Evolutionary conservation across 2,113 vertebrate species (phyloP), one percentile per base, ranked within the genome.

Genomic region (Chelonoidis abingdonii): DNA sequence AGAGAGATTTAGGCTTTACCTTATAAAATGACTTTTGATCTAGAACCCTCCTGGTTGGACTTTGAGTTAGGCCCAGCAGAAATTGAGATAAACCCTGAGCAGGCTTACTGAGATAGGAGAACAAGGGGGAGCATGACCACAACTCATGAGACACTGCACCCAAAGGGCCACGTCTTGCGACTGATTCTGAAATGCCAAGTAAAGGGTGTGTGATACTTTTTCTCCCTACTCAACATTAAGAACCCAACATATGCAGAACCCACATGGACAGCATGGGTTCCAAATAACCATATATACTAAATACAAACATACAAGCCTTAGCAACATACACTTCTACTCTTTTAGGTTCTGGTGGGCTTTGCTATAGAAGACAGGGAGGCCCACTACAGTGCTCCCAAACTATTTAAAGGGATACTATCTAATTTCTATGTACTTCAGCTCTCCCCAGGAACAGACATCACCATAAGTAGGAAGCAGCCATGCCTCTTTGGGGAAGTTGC

Each of bases 81-180:
- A 22, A 41, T 41, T 41, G 10, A 76, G 24, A 44, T 25, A 44
- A 76, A 76, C 38, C 17, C 0, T 59, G n/a, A 10, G 5, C 10
- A 82, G 62, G 65, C 8, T 84, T 80, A 88, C n/a, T 13, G 56
- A 75, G 29, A 31, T 1, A 79, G 47, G 9, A 88, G 69, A 83
- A 54, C 47, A 1, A 1, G 14, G 2, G 19, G 4, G 7, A 75
- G 12, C 8, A 0, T 1, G 21, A 29, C 6, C 41, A 5, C 11
- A 25, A 2, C 22, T 52, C 89, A 5, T 49, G 22, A 41, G 38
- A 24, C 10, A 44, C 7, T 5, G 1, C 29, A 82, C 5, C 21
- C 21, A 0, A 1, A 59, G 80, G 11, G 5, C 19, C 50, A 56
- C 16, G 11, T 59, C 25, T 81, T 65, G 44, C 72, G 29, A n/a